These are phyloP conservation scores for Cyclargus thomasi DNA, from an alignment of 1,140 invertebrate genomes.

Conservation along the genomic window DNA sequence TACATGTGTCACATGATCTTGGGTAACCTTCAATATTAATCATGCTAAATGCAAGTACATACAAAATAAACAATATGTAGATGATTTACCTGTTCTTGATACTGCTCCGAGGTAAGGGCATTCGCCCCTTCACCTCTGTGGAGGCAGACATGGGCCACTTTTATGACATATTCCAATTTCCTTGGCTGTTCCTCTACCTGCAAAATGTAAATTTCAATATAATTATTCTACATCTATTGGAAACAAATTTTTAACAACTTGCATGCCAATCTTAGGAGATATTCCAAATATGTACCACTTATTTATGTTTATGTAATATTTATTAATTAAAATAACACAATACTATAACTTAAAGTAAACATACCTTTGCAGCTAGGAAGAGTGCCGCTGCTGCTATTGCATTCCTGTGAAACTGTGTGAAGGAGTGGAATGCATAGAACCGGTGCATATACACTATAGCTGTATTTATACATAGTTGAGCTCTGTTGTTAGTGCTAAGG, in stretches of 20 bases:
- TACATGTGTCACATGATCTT: slow-evolving; percentile 8
- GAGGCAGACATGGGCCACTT: slow-evolving; percentile 90
- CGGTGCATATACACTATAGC: slow-evolving; percentile 98
- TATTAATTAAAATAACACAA: too few relatives aligned
- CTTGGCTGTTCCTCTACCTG: slow-evolving; percentile 95
- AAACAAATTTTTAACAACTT: too few relatives aligned
- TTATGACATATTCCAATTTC: slow-evolving; percentile 97
- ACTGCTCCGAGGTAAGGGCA: slow-evolving; percentile 81
- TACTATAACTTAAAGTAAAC: neutral
- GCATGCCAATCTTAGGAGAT: too few relatives aligned
- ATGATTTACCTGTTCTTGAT: slow-evolving; percentile 63
- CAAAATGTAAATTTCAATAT: slow-evolving; percentile 11
- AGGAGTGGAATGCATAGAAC: slow-evolving; percentile 92
- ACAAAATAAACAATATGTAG: neutral
- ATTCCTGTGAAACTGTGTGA: slow-evolving; percentile 70
- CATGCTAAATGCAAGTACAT: neutral
- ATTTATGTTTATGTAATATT: too few relatives aligned
- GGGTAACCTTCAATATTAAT: slow-evolving; percentile 3
- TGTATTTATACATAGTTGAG: slow-evolving; percentile 68
- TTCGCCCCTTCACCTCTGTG: slow-evolving; percentile 76
- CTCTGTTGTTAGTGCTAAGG: slow-evolving; percentile 52
- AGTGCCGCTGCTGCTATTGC: slow-evolving; percentile 82
- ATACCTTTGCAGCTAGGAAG: slow-evolving; percentile 94
- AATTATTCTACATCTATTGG: neutral
- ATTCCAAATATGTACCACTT: too few relatives aligned